phyloP scores from a whole-genome alignment of 1,140 invertebrate genomes.

The Galleria mellonella region DNA sequence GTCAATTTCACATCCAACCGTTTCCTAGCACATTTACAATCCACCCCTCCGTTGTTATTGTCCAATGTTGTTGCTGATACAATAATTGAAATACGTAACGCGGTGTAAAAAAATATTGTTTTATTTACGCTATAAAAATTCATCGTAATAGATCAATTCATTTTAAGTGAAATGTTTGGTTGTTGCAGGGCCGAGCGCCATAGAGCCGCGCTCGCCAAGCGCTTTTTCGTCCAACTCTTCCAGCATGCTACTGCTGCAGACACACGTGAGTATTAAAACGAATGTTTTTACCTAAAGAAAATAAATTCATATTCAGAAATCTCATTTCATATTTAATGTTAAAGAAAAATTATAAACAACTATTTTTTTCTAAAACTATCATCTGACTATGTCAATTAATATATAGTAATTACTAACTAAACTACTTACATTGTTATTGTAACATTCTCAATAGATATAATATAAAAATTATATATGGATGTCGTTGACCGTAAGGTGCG shows the following conservation, averaged over 20 bases:
- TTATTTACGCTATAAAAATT: not conserved
- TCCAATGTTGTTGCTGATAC: not conserved
- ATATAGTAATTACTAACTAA: too few relatives aligned
- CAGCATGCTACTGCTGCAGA: constrained; percentile 76
- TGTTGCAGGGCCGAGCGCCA: constrained; percentile 71
- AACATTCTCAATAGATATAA: too few relatives aligned
- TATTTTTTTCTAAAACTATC: too few relatives aligned
- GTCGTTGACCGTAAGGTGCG: not conserved
- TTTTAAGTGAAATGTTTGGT: constrained; percentile 20
- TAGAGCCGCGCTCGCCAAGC: constrained; percentile 69
- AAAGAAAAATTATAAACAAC: too few relatives aligned
- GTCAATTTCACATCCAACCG: constrained; percentile 37
- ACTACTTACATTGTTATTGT: too few relatives aligned
- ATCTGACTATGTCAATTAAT: too few relatives aligned
- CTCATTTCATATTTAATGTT: too few relatives aligned
- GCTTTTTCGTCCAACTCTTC: constrained; percentile 61
- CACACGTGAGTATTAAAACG: constrained; percentile 57
- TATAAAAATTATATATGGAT: not conserved
- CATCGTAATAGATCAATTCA: not conserved
- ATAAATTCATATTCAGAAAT: too few relatives aligned
- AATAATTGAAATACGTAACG: not conserved
- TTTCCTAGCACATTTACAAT: constrained; percentile 36
- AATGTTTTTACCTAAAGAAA: too few relatives aligned
- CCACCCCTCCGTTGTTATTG: constrained; percentile 14
- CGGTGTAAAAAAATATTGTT: too few relatives aligned